Percentiles rank a stretch among this genome's conserved stretches.
phyloP scores from a whole-genome alignment of 53 echinoderm and acorn worm species.

The Henricia sp. region DNA sequence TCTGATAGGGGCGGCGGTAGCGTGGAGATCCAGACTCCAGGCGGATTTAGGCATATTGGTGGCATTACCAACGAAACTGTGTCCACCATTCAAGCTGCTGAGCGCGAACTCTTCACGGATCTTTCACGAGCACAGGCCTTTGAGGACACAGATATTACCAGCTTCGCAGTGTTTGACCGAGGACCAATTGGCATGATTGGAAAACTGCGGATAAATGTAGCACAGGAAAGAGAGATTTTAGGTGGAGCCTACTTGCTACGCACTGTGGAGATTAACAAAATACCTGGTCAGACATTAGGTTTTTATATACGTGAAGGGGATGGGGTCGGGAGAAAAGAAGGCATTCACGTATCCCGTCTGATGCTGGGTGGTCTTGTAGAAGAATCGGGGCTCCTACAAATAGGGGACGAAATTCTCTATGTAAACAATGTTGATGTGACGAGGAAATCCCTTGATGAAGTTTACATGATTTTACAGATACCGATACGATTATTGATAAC shows the following conservation, averaged over 20 bases:
- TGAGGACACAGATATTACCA: slow-evolving; percentile 59
- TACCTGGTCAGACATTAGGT: slow-evolving; percentile 91
- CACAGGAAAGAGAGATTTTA: slow-evolving; percentile 94
- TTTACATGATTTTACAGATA: slow-evolving; percentile 88
- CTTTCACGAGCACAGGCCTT: slow-evolving; percentile 72
- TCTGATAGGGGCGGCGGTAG: slow-evolving; percentile 47
- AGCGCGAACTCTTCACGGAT: slow-evolving; percentile 89
- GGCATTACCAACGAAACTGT: slow-evolving; percentile 88
- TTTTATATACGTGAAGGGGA: slow-evolving; percentile 95
- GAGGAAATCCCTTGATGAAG: slow-evolving; percentile 92
- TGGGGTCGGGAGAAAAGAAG: slow-evolving; percentile 84
- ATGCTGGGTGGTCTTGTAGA: slow-evolving; percentile 94
- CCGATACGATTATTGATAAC: slow-evolving; percentile 93
- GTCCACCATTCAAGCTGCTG: slow-evolving; percentile 83
- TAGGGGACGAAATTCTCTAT: slow-evolving; percentile 97
- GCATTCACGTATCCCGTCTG: slow-evolving; percentile 89
- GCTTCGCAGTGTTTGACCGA: slow-evolving; percentile 51
- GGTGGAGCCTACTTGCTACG: slow-evolving; percentile 95
- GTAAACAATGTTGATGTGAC: slow-evolving; percentile 95
- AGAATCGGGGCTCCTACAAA: slow-evolving; percentile 81
- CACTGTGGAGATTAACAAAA: slow-evolving; percentile 95
- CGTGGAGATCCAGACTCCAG: slow-evolving; percentile 78
- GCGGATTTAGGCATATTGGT: slow-evolving; percentile 81
- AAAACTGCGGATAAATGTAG: slow-evolving; percentile 75
- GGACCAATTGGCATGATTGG: slow-evolving; percentile 68